These are phyloP conservation scores for Cladorhizidae sp. DNA, from an alignment of 37 sponge, comb jelly and placozoan species.

Conservation along the genomic window DNA sequence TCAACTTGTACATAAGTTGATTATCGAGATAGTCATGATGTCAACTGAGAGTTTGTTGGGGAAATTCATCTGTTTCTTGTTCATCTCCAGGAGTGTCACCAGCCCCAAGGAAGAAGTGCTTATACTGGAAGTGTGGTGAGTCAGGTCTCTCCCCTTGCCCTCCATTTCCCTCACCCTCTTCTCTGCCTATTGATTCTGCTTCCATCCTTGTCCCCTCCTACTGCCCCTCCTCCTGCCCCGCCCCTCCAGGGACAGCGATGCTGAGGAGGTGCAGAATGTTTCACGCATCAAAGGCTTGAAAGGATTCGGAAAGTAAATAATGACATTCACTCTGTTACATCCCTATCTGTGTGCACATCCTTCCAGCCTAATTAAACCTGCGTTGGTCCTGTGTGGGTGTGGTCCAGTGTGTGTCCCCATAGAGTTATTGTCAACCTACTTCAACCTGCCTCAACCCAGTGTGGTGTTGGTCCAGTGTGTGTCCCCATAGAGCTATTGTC, in stretches of 20 bases:
- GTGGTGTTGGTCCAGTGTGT: not conserved
- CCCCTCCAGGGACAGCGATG: conserved; percentile 50
- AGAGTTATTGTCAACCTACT: too few species aligned
- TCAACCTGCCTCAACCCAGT: not conserved
- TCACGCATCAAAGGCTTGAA: conserved; percentile 24
- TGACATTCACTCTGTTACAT: not conserved
- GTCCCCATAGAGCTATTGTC: not conserved
- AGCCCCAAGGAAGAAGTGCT: conserved; percentile 31
- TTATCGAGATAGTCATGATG: too few species aligned
- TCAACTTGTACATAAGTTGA: too few species aligned
- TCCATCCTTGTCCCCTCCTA: not conserved
- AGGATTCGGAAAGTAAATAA: conserved; percentile 50
- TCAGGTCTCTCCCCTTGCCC: not conserved
- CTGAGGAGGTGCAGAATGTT: not conserved
- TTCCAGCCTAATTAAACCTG: not conserved
- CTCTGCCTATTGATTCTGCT: not conserved
- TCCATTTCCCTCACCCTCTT: not conserved
- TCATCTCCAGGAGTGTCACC: conserved; percentile 9
- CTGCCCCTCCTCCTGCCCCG: conserved; percentile 9
- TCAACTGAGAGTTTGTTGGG: not conserved
- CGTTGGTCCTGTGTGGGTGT: too few species aligned
- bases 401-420: too few species aligned
- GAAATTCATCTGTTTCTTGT: not conserved
- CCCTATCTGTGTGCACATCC: conserved; percentile 9
- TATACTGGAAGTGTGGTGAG: conserved; percentile 53